Conservation (phyloP, 2,888 invertebrate species). For the Latrodectus elegans region DNA sequence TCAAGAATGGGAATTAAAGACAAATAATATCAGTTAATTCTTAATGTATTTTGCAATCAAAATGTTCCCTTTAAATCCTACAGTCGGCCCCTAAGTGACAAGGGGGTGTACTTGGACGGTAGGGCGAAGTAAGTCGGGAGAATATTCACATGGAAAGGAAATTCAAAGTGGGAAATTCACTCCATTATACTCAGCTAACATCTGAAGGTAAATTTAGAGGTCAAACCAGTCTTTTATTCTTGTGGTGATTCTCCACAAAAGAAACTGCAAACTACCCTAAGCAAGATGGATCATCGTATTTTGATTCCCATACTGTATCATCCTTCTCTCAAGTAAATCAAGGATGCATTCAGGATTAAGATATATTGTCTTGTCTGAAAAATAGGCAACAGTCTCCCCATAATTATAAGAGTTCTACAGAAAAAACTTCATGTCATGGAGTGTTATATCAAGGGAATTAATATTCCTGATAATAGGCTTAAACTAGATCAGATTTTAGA, state of each 20-base stretch:
- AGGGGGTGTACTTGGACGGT: too few species aligned
- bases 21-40: too few species aligned
- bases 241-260: background rate
- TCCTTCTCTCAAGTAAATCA: background rate
- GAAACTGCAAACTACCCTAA: background rate
- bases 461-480: background rate
- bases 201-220: background rate
- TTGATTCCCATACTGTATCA: too few species aligned
- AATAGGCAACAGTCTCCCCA: background rate
- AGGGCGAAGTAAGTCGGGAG: too few species aligned
- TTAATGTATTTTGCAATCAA: too few species aligned
- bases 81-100: too few species aligned
- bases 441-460: background rate
- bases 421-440: background rate
- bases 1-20: too few species aligned
- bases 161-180: too few species aligned
- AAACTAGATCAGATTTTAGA: background rate
- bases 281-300: too few species aligned
- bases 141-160: too few species aligned
- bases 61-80: too few species aligned
- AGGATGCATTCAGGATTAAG: background rate
- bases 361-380: background rate
- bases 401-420: background rate
- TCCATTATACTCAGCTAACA: too few species aligned
- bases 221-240: background rate